Evolutionary conservation across 2,113 vertebrate genomes (phyloP).

Genomic region (Micromys minutus): DNA sequence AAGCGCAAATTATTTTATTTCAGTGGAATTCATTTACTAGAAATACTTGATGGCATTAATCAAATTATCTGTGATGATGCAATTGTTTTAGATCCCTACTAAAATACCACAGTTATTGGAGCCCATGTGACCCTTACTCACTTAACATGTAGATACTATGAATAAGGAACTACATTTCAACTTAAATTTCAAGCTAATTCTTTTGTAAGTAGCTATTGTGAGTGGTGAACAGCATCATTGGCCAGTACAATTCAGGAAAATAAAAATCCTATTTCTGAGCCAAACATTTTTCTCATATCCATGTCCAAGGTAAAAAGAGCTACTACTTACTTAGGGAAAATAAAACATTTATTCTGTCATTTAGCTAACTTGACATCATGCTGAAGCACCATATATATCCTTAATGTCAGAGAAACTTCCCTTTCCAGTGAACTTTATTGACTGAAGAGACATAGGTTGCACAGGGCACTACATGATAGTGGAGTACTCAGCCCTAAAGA

Average conservation of each 20-base stretch:
- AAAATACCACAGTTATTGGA: neutral
- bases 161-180: neutral
- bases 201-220: neutral
- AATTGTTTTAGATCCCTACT: neutral
- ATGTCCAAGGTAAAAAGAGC: neutral
- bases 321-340: neutral
- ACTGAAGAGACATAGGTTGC: neutral
- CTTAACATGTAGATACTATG: neutral
- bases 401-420: neutral
- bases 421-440: neutral
- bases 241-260: neutral
- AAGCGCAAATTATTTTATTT: conserved; percentile 47
- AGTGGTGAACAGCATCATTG: neutral
- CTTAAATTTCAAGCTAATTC: neutral
- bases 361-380: neutral
- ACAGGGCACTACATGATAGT: neutral
- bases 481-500: neutral
- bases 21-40: conserved; percentile 45
- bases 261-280: neutral
- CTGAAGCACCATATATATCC: neutral
- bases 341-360: neutral
- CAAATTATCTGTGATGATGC: neutral
- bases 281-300: neutral
- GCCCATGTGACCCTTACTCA: neutral
- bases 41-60: neutral